Evolutionary conservation across 1,140 invertebrate species (phyloP).

Genomic region (Drosophila kurseongensis): DNA sequence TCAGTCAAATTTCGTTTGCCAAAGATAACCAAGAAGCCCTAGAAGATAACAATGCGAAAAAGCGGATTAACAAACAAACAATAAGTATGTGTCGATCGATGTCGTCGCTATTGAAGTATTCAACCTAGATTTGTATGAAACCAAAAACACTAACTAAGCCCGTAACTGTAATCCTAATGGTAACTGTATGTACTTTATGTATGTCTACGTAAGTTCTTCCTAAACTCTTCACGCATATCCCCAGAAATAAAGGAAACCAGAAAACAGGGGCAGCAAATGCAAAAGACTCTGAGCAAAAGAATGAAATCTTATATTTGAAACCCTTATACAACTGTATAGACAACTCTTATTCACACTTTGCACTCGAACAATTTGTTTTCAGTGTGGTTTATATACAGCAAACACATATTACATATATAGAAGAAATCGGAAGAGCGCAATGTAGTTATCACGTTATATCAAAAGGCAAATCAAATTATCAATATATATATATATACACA

Average conservation of each 20-base stretch:
- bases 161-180: constrained; percentile 5
- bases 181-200: constrained; percentile 35
- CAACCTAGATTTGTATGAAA: constrained; percentile 28
- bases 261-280: constrained; percentile 51
- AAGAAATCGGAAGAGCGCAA: constrained; percentile 17
- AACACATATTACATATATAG: no score
- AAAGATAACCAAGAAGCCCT: constrained; percentile 11
- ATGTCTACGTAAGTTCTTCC: constrained; percentile 49
- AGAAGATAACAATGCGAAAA: not conserved
- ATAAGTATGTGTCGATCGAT: constrained; percentile 35
- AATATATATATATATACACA: constrained; percentile 12
- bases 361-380: constrained; percentile 25
- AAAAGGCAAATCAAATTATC: constrained; percentile 30
- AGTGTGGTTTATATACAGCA: constrained; percentile 1
- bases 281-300: constrained; percentile 53
- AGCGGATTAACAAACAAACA: constrained; percentile 25
- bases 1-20: constrained; percentile 43
- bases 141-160: constrained; percentile 10
- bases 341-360: constrained; percentile 4
- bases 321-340: constrained; percentile 31
- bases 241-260: constrained; percentile 15
- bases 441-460: constrained; percentile 33
- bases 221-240: constrained; percentile 42
- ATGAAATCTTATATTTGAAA: constrained; percentile 27
- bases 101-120: constrained; percentile 36